Evolutionary conservation across 2,888 invertebrate species (phyloP).

Genomic region (Creontiades dilutus): DNA sequence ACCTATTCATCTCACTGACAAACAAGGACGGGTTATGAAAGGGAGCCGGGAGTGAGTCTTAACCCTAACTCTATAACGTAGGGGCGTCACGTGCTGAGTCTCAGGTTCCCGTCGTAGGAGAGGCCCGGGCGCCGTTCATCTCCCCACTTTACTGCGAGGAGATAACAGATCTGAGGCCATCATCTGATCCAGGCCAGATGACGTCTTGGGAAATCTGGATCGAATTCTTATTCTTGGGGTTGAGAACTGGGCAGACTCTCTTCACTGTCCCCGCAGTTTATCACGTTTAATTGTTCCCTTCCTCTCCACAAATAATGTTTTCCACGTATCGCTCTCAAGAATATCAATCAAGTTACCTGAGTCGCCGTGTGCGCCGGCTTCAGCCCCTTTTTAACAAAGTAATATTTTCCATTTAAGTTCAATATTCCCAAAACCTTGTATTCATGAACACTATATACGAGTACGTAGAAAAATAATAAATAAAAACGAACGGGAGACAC

Average conservation of each 20-base stretch:
- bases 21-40: background rate
- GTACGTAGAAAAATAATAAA: too few species aligned
- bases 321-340: background rate
- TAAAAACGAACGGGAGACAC: too few species aligned
- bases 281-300: background rate
- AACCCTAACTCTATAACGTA: slow-evolving; percentile 37
- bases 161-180: slow-evolving; percentile 38
- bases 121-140: slow-evolving; percentile 40
- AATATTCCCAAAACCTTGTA: too few species aligned
- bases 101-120: slow-evolving; percentile 39
- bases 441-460: too few species aligned
- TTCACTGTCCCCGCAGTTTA: background rate
- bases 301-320: background rate
- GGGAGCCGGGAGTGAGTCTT: background rate
- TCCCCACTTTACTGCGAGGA: slow-evolving; percentile 43
- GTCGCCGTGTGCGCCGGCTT: too few species aligned
- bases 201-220: slow-evolving; percentile 52
- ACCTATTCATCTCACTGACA: slow-evolving; percentile 12
- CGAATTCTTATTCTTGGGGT: slow-evolving; percentile 12
- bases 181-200: slow-evolving; percentile 50
- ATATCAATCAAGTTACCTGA: too few species aligned
- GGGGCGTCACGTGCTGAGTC: slow-evolving; percentile 43
- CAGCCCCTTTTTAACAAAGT: too few species aligned
- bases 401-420: too few species aligned
- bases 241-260: background rate